Conservation (phyloP, 2,113 vertebrate species). For the Siniperca knerii region DNA sequence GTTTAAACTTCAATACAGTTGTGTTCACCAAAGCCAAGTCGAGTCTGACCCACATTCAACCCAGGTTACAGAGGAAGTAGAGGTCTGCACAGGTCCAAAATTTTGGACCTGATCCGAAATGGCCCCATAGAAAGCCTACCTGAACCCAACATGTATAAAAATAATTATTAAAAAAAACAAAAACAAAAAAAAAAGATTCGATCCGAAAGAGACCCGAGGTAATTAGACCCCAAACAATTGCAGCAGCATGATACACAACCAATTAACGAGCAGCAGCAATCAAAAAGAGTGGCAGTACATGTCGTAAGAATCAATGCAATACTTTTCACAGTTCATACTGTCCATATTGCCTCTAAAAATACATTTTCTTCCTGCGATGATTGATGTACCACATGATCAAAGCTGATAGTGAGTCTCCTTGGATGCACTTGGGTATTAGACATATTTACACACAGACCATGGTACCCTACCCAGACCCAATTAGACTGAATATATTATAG, state of each 20-base stretch:
- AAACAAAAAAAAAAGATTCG: not conserved
- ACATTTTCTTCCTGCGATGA: slow-evolving; percentile 19
- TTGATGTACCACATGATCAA: slow-evolving; percentile 5
- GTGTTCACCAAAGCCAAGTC: not conserved
- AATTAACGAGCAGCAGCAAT: not conserved
- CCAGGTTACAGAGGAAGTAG: not conserved
- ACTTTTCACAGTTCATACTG: slow-evolving; percentile 2
- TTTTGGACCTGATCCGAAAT: not conserved
- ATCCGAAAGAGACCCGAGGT: not conserved
- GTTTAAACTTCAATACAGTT: not conserved
- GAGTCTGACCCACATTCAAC: not conserved
- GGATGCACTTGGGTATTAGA: not conserved
- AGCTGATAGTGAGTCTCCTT: slow-evolving; percentile 2
- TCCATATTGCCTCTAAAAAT: not conserved
- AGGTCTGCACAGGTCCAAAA: not conserved
- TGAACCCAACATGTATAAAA: not conserved
- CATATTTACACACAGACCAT: slow-evolving; percentile 2
- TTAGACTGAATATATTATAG: not conserved
- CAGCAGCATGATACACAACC: not conserved
- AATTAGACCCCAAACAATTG: not conserved
- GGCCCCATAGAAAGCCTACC: not conserved
- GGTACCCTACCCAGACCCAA: not conserved
- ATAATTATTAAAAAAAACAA: too few species aligned
- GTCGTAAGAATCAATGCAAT: not conserved
- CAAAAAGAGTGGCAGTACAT: not conserved